Conservation (phyloP, 2,797 vertebrate genomes). For the Sebastes vulpes region DNA sequence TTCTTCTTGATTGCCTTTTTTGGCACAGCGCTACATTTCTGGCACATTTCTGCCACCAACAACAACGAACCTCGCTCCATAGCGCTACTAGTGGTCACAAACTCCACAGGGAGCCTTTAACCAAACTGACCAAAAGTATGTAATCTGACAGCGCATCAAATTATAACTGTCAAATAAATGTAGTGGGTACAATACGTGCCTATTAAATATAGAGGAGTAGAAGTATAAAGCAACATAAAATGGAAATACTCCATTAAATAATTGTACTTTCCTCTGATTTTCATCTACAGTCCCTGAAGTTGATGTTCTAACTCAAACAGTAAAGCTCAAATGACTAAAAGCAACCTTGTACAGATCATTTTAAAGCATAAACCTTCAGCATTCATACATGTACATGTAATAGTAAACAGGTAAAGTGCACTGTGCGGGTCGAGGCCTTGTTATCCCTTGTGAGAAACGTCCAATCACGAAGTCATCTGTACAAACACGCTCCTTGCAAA, state of each 20-base stretch:
- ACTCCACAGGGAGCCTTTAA: neutral
- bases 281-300: neutral
- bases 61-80: neutral
- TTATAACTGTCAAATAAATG: neutral
- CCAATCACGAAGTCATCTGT: constrained; percentile 68
- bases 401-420: constrained; percentile 5
- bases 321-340: neutral
- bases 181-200: neutral
- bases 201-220: neutral
- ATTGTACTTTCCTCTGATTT: neutral
- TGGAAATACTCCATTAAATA: neutral
- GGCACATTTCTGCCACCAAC: neutral
- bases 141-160: neutral
- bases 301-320: neutral
- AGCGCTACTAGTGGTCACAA: neutral
- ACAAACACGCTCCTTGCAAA: constrained; percentile 59
- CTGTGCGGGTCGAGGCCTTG: constrained; percentile 34
- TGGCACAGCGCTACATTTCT: neutral
- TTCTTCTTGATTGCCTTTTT: neutral
- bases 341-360: neutral
- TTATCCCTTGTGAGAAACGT: constrained; percentile 39
- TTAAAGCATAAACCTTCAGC: neutral
- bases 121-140: neutral
- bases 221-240: neutral
- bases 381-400: neutral